These are phyloP conservation scores for Calcarius ornatus DNA, from an alignment of 2,113 vertebrate genomes.

Conservation along the genomic window DNA sequence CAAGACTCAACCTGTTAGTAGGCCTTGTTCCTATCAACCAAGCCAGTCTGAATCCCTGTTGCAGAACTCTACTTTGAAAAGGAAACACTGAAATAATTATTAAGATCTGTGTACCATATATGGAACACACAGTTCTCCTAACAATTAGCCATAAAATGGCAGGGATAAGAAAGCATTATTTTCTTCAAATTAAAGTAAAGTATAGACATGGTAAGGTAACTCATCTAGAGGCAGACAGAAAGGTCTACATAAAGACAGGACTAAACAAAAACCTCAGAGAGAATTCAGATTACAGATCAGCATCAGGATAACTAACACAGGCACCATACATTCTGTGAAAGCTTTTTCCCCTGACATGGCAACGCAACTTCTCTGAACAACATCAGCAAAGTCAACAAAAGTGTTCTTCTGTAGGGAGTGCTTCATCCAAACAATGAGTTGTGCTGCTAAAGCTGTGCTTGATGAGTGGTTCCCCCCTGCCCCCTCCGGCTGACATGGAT, in stretches of 20 bases:
- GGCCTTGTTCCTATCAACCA: neutral
- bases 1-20: neutral
- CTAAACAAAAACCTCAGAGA: neutral
- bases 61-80: neutral
- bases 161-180: neutral
- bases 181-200: neutral
- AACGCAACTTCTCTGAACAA: slow-evolving; percentile 10
- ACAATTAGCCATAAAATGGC: neutral
- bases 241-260: neutral
- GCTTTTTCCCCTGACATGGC: neutral
- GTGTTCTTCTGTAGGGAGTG: neutral
- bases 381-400: slow-evolving; percentile 48
- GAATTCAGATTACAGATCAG: neutral
- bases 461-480: neutral
- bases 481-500: neutral
- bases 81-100: neutral
- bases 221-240: neutral
- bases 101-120: neutral
- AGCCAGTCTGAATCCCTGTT: neutral
- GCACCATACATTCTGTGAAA: neutral
- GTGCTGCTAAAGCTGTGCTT: slow-evolving; percentile 21
- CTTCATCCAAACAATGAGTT: slow-evolving; percentile 27
- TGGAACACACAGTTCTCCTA: neutral
- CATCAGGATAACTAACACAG: neutral
- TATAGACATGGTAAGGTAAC: neutral